Evolutionary conservation across 2,888 invertebrate species (phyloP).

Genomic region (Leptura quadrifasciata): DNA sequence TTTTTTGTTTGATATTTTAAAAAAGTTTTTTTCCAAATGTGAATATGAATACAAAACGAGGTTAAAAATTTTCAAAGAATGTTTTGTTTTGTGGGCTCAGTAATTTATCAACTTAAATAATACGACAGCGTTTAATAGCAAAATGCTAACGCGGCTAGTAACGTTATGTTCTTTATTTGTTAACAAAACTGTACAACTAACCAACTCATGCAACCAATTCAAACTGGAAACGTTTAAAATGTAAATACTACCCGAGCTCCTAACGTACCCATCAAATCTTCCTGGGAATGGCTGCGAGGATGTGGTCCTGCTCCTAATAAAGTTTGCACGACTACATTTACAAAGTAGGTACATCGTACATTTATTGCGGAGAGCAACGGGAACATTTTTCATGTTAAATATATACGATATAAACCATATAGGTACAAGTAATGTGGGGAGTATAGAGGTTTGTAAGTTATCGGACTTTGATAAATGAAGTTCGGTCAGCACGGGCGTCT

Average conservation of each 20-base stretch:
- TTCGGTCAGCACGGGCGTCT: constrained; percentile 55
- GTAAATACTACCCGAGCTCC: background rate
- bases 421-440: constrained; percentile 57
- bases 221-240: background rate
- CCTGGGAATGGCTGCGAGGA: background rate
- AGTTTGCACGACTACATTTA: background rate
- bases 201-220: background rate
- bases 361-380: constrained; percentile 21
- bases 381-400: constrained; percentile 58
- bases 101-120: no score
- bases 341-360: constrained; percentile 2
- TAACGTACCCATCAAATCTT: background rate
- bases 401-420: constrained; percentile 53
- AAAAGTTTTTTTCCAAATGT: no score
- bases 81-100: no score
- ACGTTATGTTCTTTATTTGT: no score
- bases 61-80: no score
- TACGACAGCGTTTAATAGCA: no score
- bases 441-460: constrained; percentile 59
- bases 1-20: no score
- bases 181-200: no score
- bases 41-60: no score
- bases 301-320: background rate
- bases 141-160: no score
- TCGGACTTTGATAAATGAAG: constrained; percentile 66